Percentiles rank a stretch among this genome's conserved stretches.
Conservation (phyloP, 2,113 vertebrate species). For the Gallinago undulata region DNA sequence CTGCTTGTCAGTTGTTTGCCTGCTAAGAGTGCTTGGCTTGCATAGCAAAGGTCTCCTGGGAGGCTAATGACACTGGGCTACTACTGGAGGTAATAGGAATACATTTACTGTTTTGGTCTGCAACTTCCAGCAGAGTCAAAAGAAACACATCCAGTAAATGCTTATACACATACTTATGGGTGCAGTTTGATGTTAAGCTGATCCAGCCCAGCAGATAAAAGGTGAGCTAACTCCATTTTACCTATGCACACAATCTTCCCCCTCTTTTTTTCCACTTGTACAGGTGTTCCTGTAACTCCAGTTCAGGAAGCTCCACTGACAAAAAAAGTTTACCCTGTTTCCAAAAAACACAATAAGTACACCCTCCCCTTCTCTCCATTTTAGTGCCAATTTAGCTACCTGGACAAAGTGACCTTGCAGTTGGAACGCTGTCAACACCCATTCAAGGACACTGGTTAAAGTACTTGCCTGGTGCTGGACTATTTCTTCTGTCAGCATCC, state of each 20-base stretch:
- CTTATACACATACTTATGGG: fast-evolving
- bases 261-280: neutral
- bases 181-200: neutral
- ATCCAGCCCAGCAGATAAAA: neutral
- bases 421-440: neutral
- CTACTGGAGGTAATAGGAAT: neutral
- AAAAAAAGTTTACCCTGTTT: neutral
- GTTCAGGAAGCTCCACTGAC: neutral
- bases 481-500: neutral
- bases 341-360: neutral
- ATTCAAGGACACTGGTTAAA: neutral
- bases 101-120: neutral
- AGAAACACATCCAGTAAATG: neutral
- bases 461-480: neutral
- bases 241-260: neutral
- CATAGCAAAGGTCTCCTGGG: neutral
- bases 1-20: neutral
- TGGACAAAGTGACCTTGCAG: neutral
- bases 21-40: neutral
- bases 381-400: neutral
- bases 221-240: neutral
- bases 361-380: neutral
- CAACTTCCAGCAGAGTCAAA: neutral
- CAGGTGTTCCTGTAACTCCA: neutral
- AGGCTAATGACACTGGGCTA: neutral